phyloP scores from a whole-genome alignment of 2,113 vertebrate genomes.

The Perccottus glenii region DNA sequence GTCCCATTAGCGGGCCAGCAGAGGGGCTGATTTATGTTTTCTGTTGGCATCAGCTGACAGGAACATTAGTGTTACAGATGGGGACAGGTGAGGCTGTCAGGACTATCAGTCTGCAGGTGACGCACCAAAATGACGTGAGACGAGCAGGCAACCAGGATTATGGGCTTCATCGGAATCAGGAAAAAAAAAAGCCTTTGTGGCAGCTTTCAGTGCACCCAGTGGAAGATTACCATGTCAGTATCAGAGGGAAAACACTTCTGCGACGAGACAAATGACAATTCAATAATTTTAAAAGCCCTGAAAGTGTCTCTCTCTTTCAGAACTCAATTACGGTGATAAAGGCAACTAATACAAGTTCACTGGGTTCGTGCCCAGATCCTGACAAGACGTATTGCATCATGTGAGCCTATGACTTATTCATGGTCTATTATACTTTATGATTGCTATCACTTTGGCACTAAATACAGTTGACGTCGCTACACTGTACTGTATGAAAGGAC shows the following conservation, averaged over 20 bases:
- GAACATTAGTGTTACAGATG: slow-evolving; percentile 77
- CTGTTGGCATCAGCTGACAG: slow-evolving; percentile 72
- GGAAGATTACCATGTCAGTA: slow-evolving; percentile 65
- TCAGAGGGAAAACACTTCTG: slow-evolving; percentile 53
- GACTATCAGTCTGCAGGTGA: slow-evolving; percentile 71
- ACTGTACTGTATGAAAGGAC: slow-evolving; percentile 21
- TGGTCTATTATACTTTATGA: slow-evolving; percentile 63
- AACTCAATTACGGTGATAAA: slow-evolving; percentile 70
- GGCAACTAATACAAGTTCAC: slow-evolving; percentile 53
- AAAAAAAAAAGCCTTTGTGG: slow-evolving; percentile 16
- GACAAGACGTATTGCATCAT: slow-evolving; percentile 54
- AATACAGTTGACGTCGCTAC: slow-evolving; percentile 50
- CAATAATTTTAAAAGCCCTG: slow-evolving; percentile 56
- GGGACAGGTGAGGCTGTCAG: slow-evolving; percentile 74
- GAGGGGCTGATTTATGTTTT: slow-evolving; percentile 70
- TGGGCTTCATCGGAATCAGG: slow-evolving; percentile 34
- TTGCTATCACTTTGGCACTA: slow-evolving; percentile 54
- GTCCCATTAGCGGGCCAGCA: slow-evolving; percentile 66
- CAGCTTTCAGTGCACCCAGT: slow-evolving; percentile 27
- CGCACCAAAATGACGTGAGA: slow-evolving; percentile 55
- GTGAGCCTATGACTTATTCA: slow-evolving; percentile 63
- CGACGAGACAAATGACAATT: slow-evolving; percentile 60
- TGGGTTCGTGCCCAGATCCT: slow-evolving; percentile 44
- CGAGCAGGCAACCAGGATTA: slow-evolving; percentile 50
- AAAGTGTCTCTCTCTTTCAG: slow-evolving; percentile 50